phyloP scores from a whole-genome alignment of 53 echinoderm and acorn worm species.

The Patiria pectinifera region DNA sequence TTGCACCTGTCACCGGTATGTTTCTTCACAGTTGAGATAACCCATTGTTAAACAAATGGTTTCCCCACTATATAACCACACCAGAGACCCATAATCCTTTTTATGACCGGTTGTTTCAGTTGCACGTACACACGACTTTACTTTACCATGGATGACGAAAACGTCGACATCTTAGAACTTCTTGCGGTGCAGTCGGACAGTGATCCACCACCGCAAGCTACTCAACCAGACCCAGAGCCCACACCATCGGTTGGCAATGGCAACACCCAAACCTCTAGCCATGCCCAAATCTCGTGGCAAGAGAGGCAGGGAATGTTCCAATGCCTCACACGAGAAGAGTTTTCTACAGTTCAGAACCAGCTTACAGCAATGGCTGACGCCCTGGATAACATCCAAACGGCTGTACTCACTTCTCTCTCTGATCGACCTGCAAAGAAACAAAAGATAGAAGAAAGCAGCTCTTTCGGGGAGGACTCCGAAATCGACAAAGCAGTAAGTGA shows the following conservation, averaged over 20 bases:
- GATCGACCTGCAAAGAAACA: not conserved
- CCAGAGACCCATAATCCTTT: not conserved
- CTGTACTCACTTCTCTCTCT: not conserved
- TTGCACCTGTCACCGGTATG: too few species aligned
- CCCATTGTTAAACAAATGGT: not conserved
- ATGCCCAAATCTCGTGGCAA: not conserved
- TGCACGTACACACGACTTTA: too few species aligned
- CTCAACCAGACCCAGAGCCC: not conserved
- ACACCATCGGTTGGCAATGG: not conserved
- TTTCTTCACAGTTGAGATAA: too few species aligned
- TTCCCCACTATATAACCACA: constrained; percentile 22
- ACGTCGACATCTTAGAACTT: not conserved
- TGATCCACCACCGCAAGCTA: not conserved
- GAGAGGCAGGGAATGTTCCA: constrained; percentile 8
- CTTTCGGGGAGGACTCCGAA: not conserved
- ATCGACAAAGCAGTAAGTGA: not conserved
- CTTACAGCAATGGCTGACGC: not conserved
- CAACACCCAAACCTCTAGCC: not conserved
- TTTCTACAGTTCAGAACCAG: not conserved
- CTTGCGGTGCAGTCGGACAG: not conserved
- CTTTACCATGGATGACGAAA: not conserved
- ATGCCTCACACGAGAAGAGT: not conserved
- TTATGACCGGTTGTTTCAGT: constrained; percentile 23
- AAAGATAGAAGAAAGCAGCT: not conserved
- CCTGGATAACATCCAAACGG: constrained; percentile 12